Evolutionary conservation across 2,797 vertebrate genomes (phyloP).

Genomic region (Nyctibius grandis): DNA sequence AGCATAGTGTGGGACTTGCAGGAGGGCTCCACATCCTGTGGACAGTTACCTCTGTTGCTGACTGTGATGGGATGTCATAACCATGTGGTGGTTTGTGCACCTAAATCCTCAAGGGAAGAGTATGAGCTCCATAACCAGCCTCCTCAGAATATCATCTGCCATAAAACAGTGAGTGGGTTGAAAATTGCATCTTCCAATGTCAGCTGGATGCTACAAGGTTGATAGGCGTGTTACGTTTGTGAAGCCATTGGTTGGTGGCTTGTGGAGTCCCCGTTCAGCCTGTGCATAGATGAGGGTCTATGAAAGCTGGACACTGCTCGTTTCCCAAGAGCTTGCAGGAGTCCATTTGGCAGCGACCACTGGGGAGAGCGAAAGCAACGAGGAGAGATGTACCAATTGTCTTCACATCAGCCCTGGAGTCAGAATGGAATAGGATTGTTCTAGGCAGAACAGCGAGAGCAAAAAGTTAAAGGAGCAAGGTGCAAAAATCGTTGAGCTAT

Average conservation of each 20-base stretch:
- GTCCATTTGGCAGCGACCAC: neutral
- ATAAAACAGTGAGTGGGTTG: neutral
- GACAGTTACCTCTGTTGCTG: neutral
- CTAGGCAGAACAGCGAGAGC: neutral
- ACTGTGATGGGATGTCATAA: rapidly evolving
- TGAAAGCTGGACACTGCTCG: neutral
- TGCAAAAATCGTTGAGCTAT: neutral
- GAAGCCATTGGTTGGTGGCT: neutral
- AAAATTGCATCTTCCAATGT: neutral
- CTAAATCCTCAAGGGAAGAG: neutral
- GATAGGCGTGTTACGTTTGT: neutral
- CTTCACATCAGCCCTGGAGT: neutral
- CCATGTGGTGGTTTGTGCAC: neutral
- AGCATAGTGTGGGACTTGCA: neutral
- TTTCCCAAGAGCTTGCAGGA: neutral
- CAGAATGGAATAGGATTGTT: neutral
- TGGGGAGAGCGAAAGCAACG: neutral
- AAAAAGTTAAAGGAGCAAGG: neutral
- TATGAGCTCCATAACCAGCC: neutral
- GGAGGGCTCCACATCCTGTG: neutral
- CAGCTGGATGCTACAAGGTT: neutral
- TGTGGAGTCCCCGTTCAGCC: neutral
- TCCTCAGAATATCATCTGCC: neutral
- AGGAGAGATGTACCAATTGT: neutral
- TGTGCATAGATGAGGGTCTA: neutral